Conservation (phyloP, 2,888 invertebrate genomes). For the Drosophila differens region DNA sequence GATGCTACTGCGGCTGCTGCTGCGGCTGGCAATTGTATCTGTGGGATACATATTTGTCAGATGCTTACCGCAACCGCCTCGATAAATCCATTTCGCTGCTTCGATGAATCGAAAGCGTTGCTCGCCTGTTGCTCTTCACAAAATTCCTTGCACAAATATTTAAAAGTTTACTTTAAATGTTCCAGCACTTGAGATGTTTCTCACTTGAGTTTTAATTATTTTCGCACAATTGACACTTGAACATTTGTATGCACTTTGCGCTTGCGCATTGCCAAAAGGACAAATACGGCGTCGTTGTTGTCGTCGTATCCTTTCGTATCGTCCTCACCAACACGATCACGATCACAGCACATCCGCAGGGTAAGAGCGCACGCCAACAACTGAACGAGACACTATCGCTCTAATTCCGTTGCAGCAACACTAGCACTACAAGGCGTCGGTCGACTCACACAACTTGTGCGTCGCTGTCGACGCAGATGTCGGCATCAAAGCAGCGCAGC, state of each 20-base stretch:
- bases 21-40: conserved; percentile 48
- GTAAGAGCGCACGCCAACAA: conserved; percentile 83
- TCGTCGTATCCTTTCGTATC: conserved; percentile 30
- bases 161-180: conserved; percentile 30
- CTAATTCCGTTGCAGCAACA: conserved; percentile 69
- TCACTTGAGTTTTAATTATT: conserved; percentile 76
- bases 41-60: conserved; percentile 69
- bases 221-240: conserved; percentile 48
- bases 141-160: conserved; percentile 42
- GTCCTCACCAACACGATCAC: conserved; percentile 50
- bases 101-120: conserved; percentile 58
- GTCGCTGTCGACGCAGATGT: conserved; percentile 24
- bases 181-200: conserved; percentile 47
- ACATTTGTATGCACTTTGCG: conserved; percentile 60
- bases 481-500: conserved; percentile 31
- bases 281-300: not conserved
- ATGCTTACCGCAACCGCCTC: conserved; percentile 85
- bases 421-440: conserved; percentile 44
- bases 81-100: conserved; percentile 85
- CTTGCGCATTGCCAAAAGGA: conserved; percentile 68
- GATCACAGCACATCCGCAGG: conserved; percentile 79
- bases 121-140: conserved; percentile 28
- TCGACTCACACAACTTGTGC: conserved; percentile 10
- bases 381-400: conserved; percentile 80
- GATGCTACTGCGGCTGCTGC: conserved; percentile 16